phyloP scores from a whole-genome alignment of 1,140 invertebrate species.

The Diuraphis noxia region DNA sequence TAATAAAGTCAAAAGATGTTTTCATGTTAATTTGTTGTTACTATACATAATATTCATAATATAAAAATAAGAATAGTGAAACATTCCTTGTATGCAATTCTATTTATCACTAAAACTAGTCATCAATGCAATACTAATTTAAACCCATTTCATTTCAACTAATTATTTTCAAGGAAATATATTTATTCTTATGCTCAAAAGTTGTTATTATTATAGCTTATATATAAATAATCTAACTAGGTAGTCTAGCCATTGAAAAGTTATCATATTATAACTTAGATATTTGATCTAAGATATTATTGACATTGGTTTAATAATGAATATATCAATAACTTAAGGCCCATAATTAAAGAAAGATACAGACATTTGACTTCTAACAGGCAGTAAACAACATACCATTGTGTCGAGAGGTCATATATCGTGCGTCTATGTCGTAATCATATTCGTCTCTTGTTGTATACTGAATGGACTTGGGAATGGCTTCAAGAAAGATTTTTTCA shows the following conservation, averaged over 20 bases:
- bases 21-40: background rate
- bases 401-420: background rate
- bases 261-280: background rate
- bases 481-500: constrained; percentile 51
- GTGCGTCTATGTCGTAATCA: constrained; percentile 29
- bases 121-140: background rate
- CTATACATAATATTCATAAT: background rate
- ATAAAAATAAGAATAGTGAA: constrained; percentile 12
- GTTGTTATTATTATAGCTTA: background rate
- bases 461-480: constrained; percentile 33
- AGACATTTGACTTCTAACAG: constrained; percentile 36
- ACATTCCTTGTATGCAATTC: constrained; percentile 1
- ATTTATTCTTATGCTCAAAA: too few species aligned
- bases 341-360: background rate
- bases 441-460: constrained; percentile 50
- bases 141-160: background rate
- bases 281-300: background rate
- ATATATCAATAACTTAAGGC: background rate
- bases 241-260: background rate
- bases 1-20: background rate
- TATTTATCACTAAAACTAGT: too few species aligned
- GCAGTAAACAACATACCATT: constrained; percentile 35
- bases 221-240: background rate
- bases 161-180: background rate
- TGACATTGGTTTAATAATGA: background rate